These are phyloP conservation scores for Drosophila ohnishii DNA, from an alignment of 1,140 invertebrate species.

Conservation along the genomic window DNA sequence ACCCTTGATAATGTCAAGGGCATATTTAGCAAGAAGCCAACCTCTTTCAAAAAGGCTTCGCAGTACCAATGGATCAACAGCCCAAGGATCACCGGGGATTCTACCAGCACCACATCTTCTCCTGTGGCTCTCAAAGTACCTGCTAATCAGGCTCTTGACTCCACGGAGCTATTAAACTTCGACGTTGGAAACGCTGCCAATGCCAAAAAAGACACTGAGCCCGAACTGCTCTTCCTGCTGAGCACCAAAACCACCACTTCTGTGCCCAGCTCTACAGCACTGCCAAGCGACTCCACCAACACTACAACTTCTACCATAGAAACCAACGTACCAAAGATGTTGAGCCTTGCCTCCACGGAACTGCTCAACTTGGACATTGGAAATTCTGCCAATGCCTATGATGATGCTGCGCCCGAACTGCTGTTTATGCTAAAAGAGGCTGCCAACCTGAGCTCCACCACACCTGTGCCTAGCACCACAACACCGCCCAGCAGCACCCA, in stretches of 20 bases:
- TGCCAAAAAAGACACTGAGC: constrained; percentile 14
- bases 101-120: constrained; percentile 1
- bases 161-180: constrained; percentile 17
- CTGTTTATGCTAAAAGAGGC: constrained; percentile 12
- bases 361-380: constrained; percentile 20
- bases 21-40: constrained; percentile 29
- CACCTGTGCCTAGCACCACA: constrained; percentile 25
- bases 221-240: constrained; percentile 19
- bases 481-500: neutral
- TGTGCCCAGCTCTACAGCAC: constrained; percentile 2
- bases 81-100: neutral
- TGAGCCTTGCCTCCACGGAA: constrained; percentile 26
- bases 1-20: constrained; percentile 43
- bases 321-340: neutral
- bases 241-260: constrained; percentile 10
- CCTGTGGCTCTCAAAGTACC: neutral
- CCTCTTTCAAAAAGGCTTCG: constrained; percentile 30
- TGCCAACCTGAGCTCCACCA: constrained; percentile 1
- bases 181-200: constrained; percentile 1
- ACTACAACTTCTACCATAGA: neutral
- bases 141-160: neutral
- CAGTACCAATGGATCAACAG: neutral
- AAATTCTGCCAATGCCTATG: constrained; percentile 9
- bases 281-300: neutral
- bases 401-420: constrained; percentile 29